Evolutionary conservation across 2,888 invertebrate genomes (phyloP), one percentile per base, ranked within the genome.

Genomic region (Lasioglossum lativentre): DNA sequence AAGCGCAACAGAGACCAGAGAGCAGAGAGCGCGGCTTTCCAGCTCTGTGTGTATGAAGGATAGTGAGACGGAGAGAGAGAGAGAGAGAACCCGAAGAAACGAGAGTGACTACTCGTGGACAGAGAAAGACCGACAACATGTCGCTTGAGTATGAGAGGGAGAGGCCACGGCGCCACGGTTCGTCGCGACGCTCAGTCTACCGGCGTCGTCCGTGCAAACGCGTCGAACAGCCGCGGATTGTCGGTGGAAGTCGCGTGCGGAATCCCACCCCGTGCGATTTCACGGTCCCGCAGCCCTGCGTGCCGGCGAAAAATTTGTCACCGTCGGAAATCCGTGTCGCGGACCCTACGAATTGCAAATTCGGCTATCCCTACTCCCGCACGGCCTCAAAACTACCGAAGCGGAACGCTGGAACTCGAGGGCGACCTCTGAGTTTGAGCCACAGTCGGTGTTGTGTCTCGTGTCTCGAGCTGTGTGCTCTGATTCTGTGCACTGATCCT

Each of bases 131-230:
- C 34, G 72, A 30, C 70, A 80, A 27, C 70, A 80, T 27, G 71
- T 52, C 45, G 42, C 75, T 56, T 56, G 82, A 81, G 66, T 74
- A 70, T 73, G 83, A 83, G 89, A 86, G 89, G 86, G 89, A 89
- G 90, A 90, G 86, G n/a, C 78, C 78, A 80, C 92, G 93, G 93
- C 94, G 93, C 93, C 94, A 92, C 90, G 84, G 91, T 78, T 89
- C 92, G 93, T 94, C 93, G 93, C 94, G 94, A 93, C 94, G 94
- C 92, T 94, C 93, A 94, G 94, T 94, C 94, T 94, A 92, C 92
- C 93, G 93, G 93, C 93, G 92, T 93, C 93, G 92, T 91, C 92
- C 93, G 93, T 91, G 86, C 93, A 91, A 85, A 85, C 87, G 85
- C 79, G 80, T 78, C 71, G 73, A 83, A 45, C 72, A 34, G 75